phyloP scores from a whole-genome alignment of 2,797 vertebrate genomes.

The Macropodus opercularis region DNA sequence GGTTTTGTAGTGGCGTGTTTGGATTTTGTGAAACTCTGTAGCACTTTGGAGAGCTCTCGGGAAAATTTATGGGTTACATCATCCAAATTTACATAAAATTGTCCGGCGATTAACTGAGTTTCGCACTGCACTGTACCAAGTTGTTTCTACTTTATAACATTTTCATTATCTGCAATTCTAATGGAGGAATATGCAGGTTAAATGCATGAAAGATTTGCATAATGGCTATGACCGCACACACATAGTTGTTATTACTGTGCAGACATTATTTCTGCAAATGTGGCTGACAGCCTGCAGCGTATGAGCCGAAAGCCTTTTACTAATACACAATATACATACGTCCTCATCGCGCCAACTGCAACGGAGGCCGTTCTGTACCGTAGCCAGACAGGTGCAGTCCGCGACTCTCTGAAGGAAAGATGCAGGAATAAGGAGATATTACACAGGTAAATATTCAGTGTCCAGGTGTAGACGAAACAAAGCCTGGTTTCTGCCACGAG shows the following conservation, averaged over 20 bases:
- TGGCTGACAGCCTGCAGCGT: constrained; percentile 22
- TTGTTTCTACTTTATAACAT: constrained; percentile 42
- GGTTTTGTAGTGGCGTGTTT: constrained; percentile 16
- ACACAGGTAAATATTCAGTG: constrained; percentile 59
- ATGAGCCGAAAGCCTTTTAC: constrained; percentile 16
- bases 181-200: constrained; percentile 62
- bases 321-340: constrained; percentile 14
- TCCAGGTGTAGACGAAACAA: constrained; percentile 63
- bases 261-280: constrained; percentile 35
- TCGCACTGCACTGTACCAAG: constrained; percentile 29
- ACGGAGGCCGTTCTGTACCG: constrained; percentile 22
- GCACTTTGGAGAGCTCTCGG: constrained; percentile 18
- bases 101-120: constrained; percentile 29
- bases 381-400: constrained; percentile 17
- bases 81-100: constrained; percentile 60
- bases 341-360: constrained; percentile 9
- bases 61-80: constrained; percentile 49
- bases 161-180: constrained; percentile 46
- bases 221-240: constrained; percentile 31
- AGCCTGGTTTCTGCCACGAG: constrained; percentile 44
- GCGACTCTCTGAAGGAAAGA: constrained; percentile 23
- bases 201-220: constrained; percentile 57
- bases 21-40: constrained; percentile 23
- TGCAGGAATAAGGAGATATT: constrained; percentile 44
- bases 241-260: constrained; percentile 20